A percentile compares a stretch with the other conserved stretches of the same genome.
Evolutionary conservation across 1,140 invertebrate genomes (phyloP).

Genomic region (Diploscapter pachys): DNA sequence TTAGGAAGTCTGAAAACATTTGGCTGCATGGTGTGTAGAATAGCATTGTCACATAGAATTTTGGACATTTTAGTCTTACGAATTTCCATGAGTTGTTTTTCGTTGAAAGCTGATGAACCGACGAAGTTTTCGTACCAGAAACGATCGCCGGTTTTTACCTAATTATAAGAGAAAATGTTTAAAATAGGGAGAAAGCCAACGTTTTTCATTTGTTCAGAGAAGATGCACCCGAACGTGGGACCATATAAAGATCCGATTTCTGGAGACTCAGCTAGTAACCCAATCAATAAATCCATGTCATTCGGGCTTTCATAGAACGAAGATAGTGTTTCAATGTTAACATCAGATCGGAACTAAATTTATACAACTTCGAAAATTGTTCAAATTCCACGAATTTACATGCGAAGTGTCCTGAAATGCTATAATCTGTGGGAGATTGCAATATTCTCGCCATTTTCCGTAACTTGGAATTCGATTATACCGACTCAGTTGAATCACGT

Average conservation of each 20-base stretch:
- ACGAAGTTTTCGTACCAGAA: slow-evolving; percentile 60
- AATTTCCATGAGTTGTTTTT: slow-evolving; percentile 70
- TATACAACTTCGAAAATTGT: neutral
- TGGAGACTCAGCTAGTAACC: slow-evolving; percentile 74
- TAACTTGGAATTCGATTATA: slow-evolving; percentile 82
- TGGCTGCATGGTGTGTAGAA: slow-evolving; percentile 65
- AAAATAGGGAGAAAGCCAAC: slow-evolving; percentile 21
- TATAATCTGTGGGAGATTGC: slow-evolving; percentile 49
- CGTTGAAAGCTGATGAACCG: slow-evolving; percentile 68
- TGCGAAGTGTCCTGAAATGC: too few species aligned
- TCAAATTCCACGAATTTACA: too few species aligned
- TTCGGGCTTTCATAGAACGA: slow-evolving; percentile 65
- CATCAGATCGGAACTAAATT: slow-evolving; percentile 68
- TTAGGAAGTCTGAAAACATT: slow-evolving; percentile 62
- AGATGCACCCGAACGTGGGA: slow-evolving; percentile 78
- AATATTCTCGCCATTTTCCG: slow-evolving; percentile 70
- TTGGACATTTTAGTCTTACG: slow-evolving; percentile 70
- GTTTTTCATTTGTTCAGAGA: slow-evolving; percentile 75
- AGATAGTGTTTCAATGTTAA: slow-evolving; percentile 77
- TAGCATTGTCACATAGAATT: slow-evolving; percentile 77
- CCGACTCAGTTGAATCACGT: slow-evolving; percentile 73
- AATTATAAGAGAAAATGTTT: slow-evolving; percentile 2
- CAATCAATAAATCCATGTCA: slow-evolving; percentile 80
- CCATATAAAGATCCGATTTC: slow-evolving; percentile 69
- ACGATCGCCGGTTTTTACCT: slow-evolving; percentile 50